Conservation (phyloP, 92 coral and sea anemone genomes). For the Porites cylindrica region DNA sequence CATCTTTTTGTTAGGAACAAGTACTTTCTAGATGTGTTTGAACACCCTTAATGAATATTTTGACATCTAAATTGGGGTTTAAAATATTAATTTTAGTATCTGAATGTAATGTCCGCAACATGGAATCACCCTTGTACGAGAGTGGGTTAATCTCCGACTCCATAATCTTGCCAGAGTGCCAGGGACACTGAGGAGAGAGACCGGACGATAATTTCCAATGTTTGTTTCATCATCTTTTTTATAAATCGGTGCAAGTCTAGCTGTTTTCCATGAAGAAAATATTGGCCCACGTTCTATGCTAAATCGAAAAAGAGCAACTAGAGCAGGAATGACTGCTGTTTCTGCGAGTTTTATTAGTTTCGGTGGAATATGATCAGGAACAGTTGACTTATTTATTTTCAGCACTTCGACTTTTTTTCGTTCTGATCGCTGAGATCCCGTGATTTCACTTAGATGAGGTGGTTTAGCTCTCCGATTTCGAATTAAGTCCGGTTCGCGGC, state of each 20-base stretch:
- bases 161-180: neutral
- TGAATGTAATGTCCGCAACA: neutral
- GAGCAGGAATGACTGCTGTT: conserved; percentile 30
- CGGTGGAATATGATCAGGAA: conserved; percentile 34
- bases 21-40: neutral
- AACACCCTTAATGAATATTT: too few species aligned
- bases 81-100: too few species aligned
- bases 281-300: conserved; percentile 41
- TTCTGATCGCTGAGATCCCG: conserved; percentile 40
- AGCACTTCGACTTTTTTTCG: neutral
- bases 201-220: neutral
- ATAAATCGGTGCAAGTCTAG: neutral
- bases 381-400: neutral
- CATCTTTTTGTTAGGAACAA: too few species aligned
- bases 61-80: too few species aligned
- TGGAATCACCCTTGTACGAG: neutral
- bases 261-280: conserved; percentile 20
- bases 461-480: conserved; percentile 18
- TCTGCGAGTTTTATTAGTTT: conserved; percentile 31
- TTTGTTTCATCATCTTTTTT: neutral
- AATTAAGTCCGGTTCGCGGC: neutral
- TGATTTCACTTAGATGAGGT: conserved; percentile 28
- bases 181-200: neutral
- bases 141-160: neutral
- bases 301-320: conserved; percentile 38